Conservation (phyloP, 2,797 vertebrate genomes). For the Centropyge bicolor region DNA sequence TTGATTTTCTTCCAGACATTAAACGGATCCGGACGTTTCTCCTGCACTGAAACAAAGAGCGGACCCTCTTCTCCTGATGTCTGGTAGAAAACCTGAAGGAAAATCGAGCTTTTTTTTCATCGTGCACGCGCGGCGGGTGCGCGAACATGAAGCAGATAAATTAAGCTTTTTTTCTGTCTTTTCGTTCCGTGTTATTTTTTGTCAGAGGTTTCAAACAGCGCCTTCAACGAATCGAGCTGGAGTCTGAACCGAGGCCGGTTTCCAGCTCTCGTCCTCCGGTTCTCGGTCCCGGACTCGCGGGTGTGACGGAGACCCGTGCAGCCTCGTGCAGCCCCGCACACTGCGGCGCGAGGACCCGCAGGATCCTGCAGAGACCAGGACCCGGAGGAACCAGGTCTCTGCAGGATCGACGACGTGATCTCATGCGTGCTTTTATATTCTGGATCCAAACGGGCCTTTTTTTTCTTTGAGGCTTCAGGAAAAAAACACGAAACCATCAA, state of each 20-base stretch:
- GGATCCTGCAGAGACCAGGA: not conserved
- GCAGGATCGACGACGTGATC: no score
- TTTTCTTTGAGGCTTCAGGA: not conserved
- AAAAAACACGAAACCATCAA: no score
- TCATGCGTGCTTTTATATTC: no score
- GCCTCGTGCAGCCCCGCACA: slow-evolving; percentile 17
- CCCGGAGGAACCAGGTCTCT: no score
- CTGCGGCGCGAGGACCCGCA: slow-evolving; percentile 39
- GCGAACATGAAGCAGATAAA: not conserved
- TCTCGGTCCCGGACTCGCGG: not conserved
- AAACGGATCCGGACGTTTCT: slow-evolving; percentile 14
- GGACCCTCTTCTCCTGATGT: not conserved
- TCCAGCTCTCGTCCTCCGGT: no score
- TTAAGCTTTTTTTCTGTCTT: not conserved
- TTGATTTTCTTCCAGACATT: not conserved
- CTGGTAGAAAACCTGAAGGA: not conserved
- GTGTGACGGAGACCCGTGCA: slow-evolving; percentile 20
- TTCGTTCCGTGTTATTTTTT: not conserved
- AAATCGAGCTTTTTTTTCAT: not conserved
- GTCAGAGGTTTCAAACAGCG: no score
- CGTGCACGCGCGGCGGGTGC: slow-evolving; percentile 7
- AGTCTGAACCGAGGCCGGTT: no score
- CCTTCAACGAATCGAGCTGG: no score
- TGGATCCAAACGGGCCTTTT: not conserved
- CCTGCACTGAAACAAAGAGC: not conserved